Evolutionary conservation across 2,888 invertebrate species (phyloP).

Genomic region (Pediacus dermestoides): DNA sequence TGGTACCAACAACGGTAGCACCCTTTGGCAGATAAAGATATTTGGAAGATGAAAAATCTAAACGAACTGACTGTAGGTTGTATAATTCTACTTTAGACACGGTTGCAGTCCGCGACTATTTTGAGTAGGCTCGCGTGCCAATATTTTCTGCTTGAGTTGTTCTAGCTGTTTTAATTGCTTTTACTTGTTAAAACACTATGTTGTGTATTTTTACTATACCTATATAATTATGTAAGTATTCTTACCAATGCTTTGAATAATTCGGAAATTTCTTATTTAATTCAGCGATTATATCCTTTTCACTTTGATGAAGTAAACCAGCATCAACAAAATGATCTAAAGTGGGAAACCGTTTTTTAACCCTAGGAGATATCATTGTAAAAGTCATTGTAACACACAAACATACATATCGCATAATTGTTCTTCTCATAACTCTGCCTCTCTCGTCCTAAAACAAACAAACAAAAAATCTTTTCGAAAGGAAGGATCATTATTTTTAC

Average conservation of each 20-base stretch:
- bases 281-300: conserved; percentile 72
- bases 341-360: conserved; percentile 85
- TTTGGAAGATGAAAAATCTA: too few species aligned
- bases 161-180: too few species aligned
- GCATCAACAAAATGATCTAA: conserved; percentile 80
- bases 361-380: conserved; percentile 80
- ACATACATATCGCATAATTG: conserved; percentile 80
- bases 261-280: conserved; percentile 78
- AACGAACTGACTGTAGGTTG: too few species aligned
- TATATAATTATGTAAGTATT: too few species aligned
- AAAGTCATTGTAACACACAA: conserved; percentile 84
- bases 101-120: too few species aligned
- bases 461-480: conserved; percentile 2
- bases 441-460: conserved; percentile 64
- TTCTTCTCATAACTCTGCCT: conserved; percentile 76
- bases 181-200: too few species aligned
- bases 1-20: too few species aligned
- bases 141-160: too few species aligned
- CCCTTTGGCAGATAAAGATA: too few species aligned
- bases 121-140: too few species aligned
- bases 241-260: conserved; percentile 80
- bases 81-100: too few species aligned
- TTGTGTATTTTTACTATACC: too few species aligned
- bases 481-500: not conserved
- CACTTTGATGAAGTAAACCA: conserved; percentile 77